Conservation (phyloP, 2,888 invertebrate species). For the Philereme transversata region DNA sequence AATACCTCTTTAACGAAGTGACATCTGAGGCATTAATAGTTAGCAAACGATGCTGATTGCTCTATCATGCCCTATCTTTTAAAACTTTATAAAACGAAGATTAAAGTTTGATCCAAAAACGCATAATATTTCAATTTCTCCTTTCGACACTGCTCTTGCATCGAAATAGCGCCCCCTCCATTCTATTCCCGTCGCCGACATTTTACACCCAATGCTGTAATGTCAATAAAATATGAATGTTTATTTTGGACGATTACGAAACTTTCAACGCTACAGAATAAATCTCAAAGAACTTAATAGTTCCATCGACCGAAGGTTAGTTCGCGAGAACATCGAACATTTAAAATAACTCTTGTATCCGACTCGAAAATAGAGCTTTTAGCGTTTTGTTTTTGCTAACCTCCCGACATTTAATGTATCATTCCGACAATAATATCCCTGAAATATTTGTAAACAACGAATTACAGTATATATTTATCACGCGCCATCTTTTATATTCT, state of each 20-base stretch:
- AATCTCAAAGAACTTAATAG: constrained; percentile 73
- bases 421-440: constrained; percentile 27
- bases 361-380: constrained; percentile 64
- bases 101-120: constrained; percentile 1
- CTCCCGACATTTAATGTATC: constrained; percentile 31
- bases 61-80: too few relatives aligned
- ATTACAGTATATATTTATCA: constrained; percentile 6
- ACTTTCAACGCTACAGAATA: constrained; percentile 67
- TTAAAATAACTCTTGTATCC: constrained; percentile 64
- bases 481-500: constrained; percentile 11
- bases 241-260: constrained; percentile 81
- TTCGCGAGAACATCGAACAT: constrained; percentile 52
- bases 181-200: constrained; percentile 70
- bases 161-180: constrained; percentile 74
- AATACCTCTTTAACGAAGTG: too few relatives aligned
- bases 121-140: constrained; percentile 12
- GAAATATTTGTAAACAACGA: constrained; percentile 28
- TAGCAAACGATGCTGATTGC: too few relatives aligned
- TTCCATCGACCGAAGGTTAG: constrained; percentile 71
- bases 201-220: constrained; percentile 76
- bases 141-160: constrained; percentile 40
- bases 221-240: constrained; percentile 79
- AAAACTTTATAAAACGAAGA: neutral
- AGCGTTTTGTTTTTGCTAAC: constrained; percentile 55
- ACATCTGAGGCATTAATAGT: too few relatives aligned